phyloP scores from a whole-genome alignment of 2,888 invertebrate species.

The Amblyteles armatorius region DNA sequence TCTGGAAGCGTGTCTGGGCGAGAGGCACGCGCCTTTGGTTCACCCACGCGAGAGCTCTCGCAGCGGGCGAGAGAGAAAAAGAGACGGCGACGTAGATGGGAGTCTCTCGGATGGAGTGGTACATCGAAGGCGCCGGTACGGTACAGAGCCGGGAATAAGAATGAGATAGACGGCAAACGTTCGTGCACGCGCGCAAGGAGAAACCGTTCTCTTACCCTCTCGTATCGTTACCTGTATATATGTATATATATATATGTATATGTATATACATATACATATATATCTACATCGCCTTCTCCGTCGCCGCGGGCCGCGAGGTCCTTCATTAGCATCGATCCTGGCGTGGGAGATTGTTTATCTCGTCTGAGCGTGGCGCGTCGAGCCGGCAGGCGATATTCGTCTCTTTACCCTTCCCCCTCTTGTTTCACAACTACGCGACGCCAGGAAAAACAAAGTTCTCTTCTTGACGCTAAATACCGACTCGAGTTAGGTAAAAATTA shows the following conservation, averaged over 20 bases:
- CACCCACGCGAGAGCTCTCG: slow-evolving; percentile 67
- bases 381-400: slow-evolving; percentile 61
- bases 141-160: slow-evolving; percentile 36
- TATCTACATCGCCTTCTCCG: slow-evolving; percentile 67
- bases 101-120: slow-evolving; percentile 57
- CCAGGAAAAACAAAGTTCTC: slow-evolving; percentile 29
- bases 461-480: not conserved
- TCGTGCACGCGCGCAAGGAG: slow-evolving; percentile 69
- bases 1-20: slow-evolving; percentile 64
- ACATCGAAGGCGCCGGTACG: slow-evolving; percentile 61
- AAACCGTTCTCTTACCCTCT: slow-evolving; percentile 64
- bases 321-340: slow-evolving; percentile 81
- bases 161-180: slow-evolving; percentile 54
- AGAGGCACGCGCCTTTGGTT: slow-evolving; percentile 70
- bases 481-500: not conserved
- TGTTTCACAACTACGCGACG: slow-evolving; percentile 11
- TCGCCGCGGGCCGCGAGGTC: slow-evolving; percentile 66
- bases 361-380: slow-evolving; percentile 67
- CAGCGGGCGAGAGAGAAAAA: slow-evolving; percentile 57
- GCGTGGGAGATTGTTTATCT: slow-evolving; percentile 81
- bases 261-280: slow-evolving; percentile 24
- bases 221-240: slow-evolving; percentile 39
- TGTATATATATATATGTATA: slow-evolving; percentile 30
- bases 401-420: slow-evolving; percentile 43
- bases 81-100: slow-evolving; percentile 52